A percentile compares a stretch with the other conserved stretches of the same genome.
phyloP scores from a whole-genome alignment of 2,113 vertebrate genomes.

The Gallinago undulata region DNA sequence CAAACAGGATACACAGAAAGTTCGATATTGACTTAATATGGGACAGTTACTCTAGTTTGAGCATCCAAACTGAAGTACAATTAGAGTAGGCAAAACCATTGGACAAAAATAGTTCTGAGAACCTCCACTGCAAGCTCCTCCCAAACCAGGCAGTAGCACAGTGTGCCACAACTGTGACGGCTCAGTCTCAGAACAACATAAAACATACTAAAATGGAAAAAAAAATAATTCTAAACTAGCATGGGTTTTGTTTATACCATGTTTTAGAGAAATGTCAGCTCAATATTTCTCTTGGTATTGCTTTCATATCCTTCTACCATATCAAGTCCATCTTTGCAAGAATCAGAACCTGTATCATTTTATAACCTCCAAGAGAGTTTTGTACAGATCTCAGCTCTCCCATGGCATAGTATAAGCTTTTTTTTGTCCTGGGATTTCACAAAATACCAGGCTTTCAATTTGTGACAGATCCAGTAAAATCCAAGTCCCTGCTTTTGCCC shows the following conservation, averaged over 20 bases:
- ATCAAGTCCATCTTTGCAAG: not conserved
- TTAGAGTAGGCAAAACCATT: not conserved
- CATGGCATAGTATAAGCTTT: not conserved
- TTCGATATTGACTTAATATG: not conserved
- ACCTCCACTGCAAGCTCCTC: not conserved
- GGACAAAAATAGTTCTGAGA: not conserved
- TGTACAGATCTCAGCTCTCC: not conserved
- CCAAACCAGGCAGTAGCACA: not conserved
- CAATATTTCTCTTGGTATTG: not conserved
- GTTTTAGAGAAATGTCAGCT: not conserved
- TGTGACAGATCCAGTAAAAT: not conserved
- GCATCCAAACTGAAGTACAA: not conserved
- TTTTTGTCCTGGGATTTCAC: not conserved
- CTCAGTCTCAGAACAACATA: not conserved
- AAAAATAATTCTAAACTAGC: not conserved
- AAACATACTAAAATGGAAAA: not conserved
- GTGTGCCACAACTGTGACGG: not conserved
- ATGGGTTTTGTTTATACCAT: not conserved
- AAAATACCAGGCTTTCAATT: not conserved
- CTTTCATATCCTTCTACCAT: not conserved
- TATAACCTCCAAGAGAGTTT: not conserved
- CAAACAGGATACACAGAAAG: not conserved
- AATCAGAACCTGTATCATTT: not conserved
- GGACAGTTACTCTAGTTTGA: not conserved
- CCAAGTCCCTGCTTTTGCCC: not conserved